These are phyloP conservation scores for Holothuria glaberrima DNA, from an alignment of 35 echinoderm and acorn worm species.

Conservation along the genomic window DNA sequence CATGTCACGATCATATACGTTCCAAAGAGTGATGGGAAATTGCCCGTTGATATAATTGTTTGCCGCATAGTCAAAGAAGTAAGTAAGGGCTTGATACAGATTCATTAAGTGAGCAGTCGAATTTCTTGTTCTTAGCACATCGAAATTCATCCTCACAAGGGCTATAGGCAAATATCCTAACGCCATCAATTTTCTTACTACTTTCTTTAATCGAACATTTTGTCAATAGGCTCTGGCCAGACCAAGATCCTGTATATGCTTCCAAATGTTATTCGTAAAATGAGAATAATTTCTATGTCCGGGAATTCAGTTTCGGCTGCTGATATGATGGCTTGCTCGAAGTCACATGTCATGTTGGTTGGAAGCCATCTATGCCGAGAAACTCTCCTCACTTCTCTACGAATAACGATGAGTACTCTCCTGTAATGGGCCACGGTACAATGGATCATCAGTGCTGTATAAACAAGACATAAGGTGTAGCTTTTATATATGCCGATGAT, in stretches of 20 bases:
- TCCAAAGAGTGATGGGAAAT: slow-evolving; percentile 4
- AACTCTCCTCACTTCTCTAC: slow-evolving; percentile 8
- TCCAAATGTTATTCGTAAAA: slow-evolving; percentile 42
- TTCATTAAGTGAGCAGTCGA: background rate
- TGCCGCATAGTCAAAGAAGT: slow-evolving; percentile 5
- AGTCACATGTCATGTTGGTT: background rate
- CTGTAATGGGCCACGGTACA: slow-evolving; percentile 20
- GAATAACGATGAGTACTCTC: background rate
- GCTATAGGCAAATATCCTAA: slow-evolving; percentile 13
- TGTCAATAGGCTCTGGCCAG: slow-evolving; percentile 15
- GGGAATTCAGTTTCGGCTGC: slow-evolving; percentile 35
- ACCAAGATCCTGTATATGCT: slow-evolving; percentile 6
- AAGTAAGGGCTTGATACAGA: background rate
- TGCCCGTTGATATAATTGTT: background rate
- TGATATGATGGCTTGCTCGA: slow-evolving; percentile 27
- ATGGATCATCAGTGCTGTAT: slow-evolving; percentile 18
- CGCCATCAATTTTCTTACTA: slow-evolving; percentile 30
- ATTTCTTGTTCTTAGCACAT: background rate
- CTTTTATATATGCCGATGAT: slow-evolving; percentile 34
- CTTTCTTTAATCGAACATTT: background rate
- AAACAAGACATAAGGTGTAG: background rate
- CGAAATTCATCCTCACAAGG: slow-evolving; percentile 26
- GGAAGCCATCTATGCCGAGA: slow-evolving; percentile 3
- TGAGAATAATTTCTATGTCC: slow-evolving; percentile 23
- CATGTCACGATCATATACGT: slow-evolving; percentile 23